Evolutionary conservation across 2,797 vertebrate species (phyloP).

Genomic region (Hippocampus kuda): DNA sequence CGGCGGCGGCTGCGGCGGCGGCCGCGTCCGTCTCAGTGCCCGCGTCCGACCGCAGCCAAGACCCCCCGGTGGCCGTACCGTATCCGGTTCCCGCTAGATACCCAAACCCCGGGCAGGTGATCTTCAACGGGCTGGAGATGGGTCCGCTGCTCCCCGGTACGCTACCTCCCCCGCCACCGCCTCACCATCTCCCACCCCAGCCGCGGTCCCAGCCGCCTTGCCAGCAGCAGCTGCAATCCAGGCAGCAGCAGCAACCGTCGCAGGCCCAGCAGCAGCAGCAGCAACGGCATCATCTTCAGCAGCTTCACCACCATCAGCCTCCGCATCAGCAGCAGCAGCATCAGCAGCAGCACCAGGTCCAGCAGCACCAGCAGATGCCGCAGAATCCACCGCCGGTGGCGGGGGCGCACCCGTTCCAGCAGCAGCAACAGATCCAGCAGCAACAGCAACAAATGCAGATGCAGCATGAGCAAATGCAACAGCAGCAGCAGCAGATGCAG

Average conservation of each 20-base stretch:
- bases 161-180: conserved; percentile 65
- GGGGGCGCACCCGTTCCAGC: conserved; percentile 62
- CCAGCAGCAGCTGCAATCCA: conserved; percentile 31
- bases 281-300: conserved; percentile 47
- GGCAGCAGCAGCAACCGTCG: conserved; percentile 21
- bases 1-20: conserved; percentile 52
- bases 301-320: conserved; percentile 44
- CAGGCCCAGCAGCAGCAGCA: conserved; percentile 38
- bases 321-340: conserved; percentile 47
- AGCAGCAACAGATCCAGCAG: conserved; percentile 72
- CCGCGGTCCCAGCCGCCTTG: conserved; percentile 48
- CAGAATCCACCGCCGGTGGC: conserved; percentile 42
- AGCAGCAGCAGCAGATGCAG: conserved; percentile 70
- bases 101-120: conserved; percentile 79
- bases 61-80: conserved; percentile 61
- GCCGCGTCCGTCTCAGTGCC: conserved; percentile 55
- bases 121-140: conserved; percentile 79
- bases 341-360: conserved; percentile 46
- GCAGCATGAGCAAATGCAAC: conserved; percentile 68
- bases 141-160: conserved; percentile 68
- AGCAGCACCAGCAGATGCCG: conserved; percentile 32
- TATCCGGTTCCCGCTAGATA: conserved; percentile 77
- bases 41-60: conserved; percentile 63
- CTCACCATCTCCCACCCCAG: conserved; percentile 66
- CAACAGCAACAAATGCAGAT: conserved; percentile 69